phyloP scores from a whole-genome alignment of 2,888 invertebrate genomes.

The Thymelicus acteon region DNA sequence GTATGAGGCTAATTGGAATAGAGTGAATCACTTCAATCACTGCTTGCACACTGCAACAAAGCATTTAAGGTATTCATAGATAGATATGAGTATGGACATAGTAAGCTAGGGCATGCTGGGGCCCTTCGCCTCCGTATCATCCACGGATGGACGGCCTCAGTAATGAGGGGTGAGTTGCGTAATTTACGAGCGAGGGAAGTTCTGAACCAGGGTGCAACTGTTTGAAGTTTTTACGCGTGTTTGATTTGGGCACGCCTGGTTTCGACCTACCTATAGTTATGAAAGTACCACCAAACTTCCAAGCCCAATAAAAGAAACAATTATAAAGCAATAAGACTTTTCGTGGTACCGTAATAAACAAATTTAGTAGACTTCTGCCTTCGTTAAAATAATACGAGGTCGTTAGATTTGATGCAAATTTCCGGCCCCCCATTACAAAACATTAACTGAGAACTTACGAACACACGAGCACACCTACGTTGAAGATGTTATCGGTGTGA shows the following conservation, averaged over 20 bases:
- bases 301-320: slow-evolving; percentile 31
- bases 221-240: slow-evolving; percentile 80
- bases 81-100: slow-evolving; percentile 37
- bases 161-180: slow-evolving; percentile 80
- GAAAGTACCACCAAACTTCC: slow-evolving; percentile 32
- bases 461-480: slow-evolving; percentile 43
- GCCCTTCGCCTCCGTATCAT: slow-evolving; percentile 61
- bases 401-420: slow-evolving; percentile 53
- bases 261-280: slow-evolving; percentile 30
- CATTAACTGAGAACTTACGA: slow-evolving; percentile 51
- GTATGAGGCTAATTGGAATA: background rate
- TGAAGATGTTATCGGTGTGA: slow-evolving; percentile 56
- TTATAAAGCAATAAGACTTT: slow-evolving; percentile 39
- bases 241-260: slow-evolving; percentile 56
- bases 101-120: slow-evolving; percentile 39
- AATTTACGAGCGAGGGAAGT: slow-evolving; percentile 68
- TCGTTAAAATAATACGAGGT: slow-evolving; percentile 39
- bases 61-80: slow-evolving; percentile 40
- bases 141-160: slow-evolving; percentile 71
- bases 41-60: slow-evolving; percentile 31
- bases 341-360: slow-evolving; percentile 33
- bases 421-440: slow-evolving; percentile 49
- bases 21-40: slow-evolving; percentile 5
- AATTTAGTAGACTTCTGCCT: slow-evolving; percentile 36
- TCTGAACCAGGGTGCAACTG: slow-evolving; percentile 70